A percentile compares a stretch with the other conserved stretches of the same genome.
Conservation (phyloP, 2,113 vertebrate species). For the Pterophyllum scalare region DNA sequence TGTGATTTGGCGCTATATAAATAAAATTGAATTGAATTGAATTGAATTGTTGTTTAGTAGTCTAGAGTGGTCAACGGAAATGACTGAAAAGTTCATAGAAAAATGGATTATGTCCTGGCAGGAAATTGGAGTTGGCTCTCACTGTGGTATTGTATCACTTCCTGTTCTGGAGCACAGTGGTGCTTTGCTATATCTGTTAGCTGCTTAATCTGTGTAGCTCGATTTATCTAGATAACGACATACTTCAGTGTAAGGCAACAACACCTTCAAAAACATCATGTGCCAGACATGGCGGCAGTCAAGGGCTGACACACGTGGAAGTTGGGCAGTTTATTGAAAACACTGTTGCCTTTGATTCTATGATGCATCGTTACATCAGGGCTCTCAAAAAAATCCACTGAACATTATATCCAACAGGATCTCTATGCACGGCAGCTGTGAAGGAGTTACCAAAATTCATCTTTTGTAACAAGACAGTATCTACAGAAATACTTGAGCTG, state of each 20-base stretch:
- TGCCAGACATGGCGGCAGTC: neutral
- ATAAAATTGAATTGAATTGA: too few species aligned
- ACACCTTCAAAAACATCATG: constrained; percentile 38
- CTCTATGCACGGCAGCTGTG: constrained; percentile 6
- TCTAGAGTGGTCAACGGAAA: too few species aligned
- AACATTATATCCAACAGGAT: neutral
- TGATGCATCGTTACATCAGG: neutral
- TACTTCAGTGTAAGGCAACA: neutral
- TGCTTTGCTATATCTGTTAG: too few species aligned
- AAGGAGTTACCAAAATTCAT: constrained; percentile 11
- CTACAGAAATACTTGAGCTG: constrained; percentile 27
- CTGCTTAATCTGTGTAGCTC: too few species aligned
- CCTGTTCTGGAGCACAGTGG: too few species aligned
- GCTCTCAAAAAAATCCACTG: neutral
- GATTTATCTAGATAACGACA: too few species aligned
- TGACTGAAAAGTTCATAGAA: too few species aligned
- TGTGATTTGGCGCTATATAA: too few species aligned
- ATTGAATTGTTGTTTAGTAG: too few species aligned
- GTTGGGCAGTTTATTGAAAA: constrained; percentile 29
- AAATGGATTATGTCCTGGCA: too few species aligned
- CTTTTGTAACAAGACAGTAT: constrained; percentile 7
- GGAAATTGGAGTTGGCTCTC: too few species aligned
- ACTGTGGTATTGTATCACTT: too few species aligned
- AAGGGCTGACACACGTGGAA: constrained; percentile 25
- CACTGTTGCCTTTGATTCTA: constrained; percentile 10